Conservation (phyloP, 2,888 invertebrate genomes). For the Mesopsocus fuscifrons region DNA sequence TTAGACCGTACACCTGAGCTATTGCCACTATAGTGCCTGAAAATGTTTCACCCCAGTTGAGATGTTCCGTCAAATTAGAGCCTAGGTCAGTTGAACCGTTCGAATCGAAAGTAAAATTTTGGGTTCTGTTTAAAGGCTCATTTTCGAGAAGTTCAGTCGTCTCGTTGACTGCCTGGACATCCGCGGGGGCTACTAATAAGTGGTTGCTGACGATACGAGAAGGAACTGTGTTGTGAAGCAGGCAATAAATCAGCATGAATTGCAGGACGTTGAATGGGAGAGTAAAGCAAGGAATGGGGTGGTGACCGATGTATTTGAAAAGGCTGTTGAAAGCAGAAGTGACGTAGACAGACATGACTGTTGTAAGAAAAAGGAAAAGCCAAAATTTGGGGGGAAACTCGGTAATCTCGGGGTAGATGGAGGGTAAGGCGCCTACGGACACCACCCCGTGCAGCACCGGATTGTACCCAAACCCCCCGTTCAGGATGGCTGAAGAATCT, state of each 20-base stretch:
- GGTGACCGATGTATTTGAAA: background rate
- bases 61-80: background rate
- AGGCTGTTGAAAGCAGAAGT: conserved; percentile 1
- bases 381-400: conserved; percentile 1
- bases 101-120: background rate
- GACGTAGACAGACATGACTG: conserved; percentile 3
- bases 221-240: conserved; percentile 17
- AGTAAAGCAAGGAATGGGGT: conserved; percentile 21
- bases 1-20: conserved; percentile 22
- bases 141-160: background rate
- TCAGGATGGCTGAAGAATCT: conserved; percentile 2
- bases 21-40: conserved; percentile 6
- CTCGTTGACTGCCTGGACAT: background rate
- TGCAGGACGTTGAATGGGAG: conserved; percentile 25
- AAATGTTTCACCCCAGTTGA: conserved; percentile 6
- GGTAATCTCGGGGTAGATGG: background rate
- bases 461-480: conserved; percentile 3
- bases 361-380: background rate
- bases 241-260: conserved; percentile 22
- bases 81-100: background rate
- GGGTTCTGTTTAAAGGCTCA: background rate
- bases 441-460: conserved; percentile 3
- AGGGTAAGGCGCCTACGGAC: background rate
- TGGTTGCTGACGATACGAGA: conserved; percentile 14
- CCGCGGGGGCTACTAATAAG: background rate